Percentiles rank a stretch among this genome's conserved stretches.
These are phyloP conservation scores for Catocala fraxini DNA, from an alignment of 2,888 invertebrate genomes.

Conservation along the genomic window DNA sequence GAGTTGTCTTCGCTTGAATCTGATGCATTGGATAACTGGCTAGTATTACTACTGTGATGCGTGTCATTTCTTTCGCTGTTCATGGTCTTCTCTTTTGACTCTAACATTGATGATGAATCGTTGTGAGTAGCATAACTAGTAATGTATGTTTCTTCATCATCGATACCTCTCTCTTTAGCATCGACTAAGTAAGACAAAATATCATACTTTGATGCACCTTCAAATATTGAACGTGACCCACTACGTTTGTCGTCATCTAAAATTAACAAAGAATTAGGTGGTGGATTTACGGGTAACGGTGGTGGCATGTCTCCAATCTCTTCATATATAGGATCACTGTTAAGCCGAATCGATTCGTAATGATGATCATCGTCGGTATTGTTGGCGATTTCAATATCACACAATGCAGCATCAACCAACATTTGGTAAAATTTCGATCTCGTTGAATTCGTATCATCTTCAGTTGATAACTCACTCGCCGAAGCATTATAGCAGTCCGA, in stretches of 20 bases:
- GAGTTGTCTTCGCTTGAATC: constrained; percentile 95
- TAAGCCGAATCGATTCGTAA: constrained; percentile 90
- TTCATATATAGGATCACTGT: constrained; percentile 93
- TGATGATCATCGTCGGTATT: constrained; percentile 90
- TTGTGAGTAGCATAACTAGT: constrained; percentile 87
- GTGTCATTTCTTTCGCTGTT: constrained; percentile 70
- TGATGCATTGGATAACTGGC: constrained; percentile 93
- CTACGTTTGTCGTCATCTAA: constrained; percentile 91
- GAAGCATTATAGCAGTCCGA: constrained; percentile 92
- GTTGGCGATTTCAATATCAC: constrained; percentile 89
- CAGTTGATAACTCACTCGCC: constrained; percentile 89
- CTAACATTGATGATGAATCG: constrained; percentile 83
- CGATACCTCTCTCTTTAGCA: constrained; percentile 92
- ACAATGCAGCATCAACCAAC: constrained; percentile 90
- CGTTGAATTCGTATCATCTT: constrained; percentile 89
- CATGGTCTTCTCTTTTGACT: constrained; percentile 87
- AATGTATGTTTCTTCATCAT: constrained; percentile 91
- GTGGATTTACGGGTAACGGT: constrained; percentile 92
- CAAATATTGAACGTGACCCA: constrained; percentile 91
- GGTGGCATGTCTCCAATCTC: constrained; percentile 93
- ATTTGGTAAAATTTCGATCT: constrained; percentile 92
- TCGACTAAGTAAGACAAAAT: constrained; percentile 96
- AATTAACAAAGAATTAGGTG: constrained; percentile 90
- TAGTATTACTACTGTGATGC: constrained; percentile 90
- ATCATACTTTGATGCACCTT: constrained; percentile 95